Conservation (phyloP, 2,113 vertebrate genomes). For the Sphyrna mokarran region DNA sequence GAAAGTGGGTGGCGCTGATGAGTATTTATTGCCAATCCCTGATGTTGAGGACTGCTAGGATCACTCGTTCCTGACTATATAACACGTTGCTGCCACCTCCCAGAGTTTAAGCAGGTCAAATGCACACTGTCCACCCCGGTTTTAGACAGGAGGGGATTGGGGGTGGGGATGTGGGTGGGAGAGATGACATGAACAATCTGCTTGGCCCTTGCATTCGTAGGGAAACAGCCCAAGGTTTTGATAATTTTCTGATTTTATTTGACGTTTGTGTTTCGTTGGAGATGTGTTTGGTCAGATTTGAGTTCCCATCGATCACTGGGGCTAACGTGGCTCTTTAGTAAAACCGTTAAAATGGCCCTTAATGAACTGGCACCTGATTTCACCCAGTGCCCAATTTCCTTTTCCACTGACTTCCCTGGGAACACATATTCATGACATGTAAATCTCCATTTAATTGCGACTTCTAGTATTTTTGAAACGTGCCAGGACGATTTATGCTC, state of each 20-base stretch:
- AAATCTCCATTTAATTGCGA: neutral
- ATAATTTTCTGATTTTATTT: neutral
- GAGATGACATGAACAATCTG: neutral
- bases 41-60: too few relatives aligned
- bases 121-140: neutral
- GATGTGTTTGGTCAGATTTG: neutral
- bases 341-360: neutral
- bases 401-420: neutral
- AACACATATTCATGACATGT: too few relatives aligned
- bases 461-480: neutral
- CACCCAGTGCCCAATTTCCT: neutral
- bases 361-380: neutral
- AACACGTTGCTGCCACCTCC: too few relatives aligned
- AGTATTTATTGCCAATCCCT: neutral
- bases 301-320: neutral
- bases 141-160: neutral
- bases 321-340: neutral
- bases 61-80: too few relatives aligned
- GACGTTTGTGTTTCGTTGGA: neutral
- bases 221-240: neutral
- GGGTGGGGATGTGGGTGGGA: too few relatives aligned
- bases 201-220: neutral
- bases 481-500: neutral
- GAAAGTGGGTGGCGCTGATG: too few relatives aligned
- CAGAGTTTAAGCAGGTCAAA: neutral